A percentile compares a stretch with the other conserved stretches of the same genome.
phyloP scores from a whole-genome alignment of 2,888 invertebrate genomes.

The Halictus quadricinctus region DNA sequence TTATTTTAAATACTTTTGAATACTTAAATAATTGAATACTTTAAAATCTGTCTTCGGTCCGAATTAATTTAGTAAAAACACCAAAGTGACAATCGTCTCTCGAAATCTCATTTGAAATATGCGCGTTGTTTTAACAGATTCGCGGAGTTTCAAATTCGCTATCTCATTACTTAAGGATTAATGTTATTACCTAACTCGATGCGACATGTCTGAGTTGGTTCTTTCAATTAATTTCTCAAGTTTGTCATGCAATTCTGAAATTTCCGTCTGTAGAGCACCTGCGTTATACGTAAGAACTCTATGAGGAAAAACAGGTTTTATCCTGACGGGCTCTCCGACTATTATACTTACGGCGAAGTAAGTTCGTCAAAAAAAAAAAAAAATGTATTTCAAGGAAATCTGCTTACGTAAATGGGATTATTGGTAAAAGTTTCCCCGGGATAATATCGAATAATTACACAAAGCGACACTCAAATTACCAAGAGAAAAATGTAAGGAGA shows the following conservation, averaged over 20 bases:
- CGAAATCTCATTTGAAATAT: neutral
- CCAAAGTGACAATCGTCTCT: neutral
- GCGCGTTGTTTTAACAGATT: neutral
- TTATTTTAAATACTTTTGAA: too few species aligned
- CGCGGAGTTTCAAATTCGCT: neutral
- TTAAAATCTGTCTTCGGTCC: neutral
- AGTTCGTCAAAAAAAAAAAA: neutral
- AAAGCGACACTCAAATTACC: neutral
- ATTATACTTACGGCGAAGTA: neutral
- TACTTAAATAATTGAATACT: too few species aligned
- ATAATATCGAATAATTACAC: neutral
- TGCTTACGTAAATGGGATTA: slow-evolving; percentile 4
- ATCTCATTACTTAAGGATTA: neutral
- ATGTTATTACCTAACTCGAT: neutral
- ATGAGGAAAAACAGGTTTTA: neutral
- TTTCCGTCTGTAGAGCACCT: neutral
- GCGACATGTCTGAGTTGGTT: neutral
- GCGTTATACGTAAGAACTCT: neutral
- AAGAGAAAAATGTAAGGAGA: neutral
- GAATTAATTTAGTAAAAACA: too few species aligned
- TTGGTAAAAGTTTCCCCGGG: neutral
- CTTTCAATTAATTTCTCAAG: neutral
- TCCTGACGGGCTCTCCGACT: neutral
- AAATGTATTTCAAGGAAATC: slow-evolving; percentile 8
- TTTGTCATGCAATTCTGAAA: neutral